Percentiles rank a stretch among this genome's conserved stretches.
phyloP scores from a whole-genome alignment of 2,113 vertebrate species.

The Delphinapterus leucas region DNA sequence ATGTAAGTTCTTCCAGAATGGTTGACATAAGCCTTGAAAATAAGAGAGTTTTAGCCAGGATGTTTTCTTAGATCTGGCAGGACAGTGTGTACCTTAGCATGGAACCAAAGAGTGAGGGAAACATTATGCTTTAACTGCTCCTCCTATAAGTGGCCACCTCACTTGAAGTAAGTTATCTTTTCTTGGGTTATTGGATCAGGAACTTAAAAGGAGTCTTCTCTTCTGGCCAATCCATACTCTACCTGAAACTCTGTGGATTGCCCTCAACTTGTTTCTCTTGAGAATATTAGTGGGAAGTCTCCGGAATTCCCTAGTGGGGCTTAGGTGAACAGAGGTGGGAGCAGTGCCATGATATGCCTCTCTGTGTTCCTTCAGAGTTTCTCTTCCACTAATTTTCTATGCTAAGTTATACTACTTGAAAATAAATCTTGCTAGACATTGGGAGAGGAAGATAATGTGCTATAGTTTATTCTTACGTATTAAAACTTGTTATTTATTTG shows the following conservation, averaged over 20 bases:
- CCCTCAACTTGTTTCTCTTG: neutral
- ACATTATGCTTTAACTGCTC: neutral
- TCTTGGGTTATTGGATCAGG: neutral
- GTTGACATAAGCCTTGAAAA: neutral
- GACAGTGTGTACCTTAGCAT: neutral
- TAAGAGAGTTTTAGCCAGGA: neutral
- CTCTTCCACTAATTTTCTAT: neutral
- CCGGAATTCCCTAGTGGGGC: neutral
- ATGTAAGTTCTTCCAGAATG: neutral
- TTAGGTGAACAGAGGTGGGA: neutral
- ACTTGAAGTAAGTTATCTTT: neutral
- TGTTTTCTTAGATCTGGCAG: neutral
- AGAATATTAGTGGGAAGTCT: neutral
- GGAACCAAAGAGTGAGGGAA: neutral
- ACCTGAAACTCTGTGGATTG: neutral
- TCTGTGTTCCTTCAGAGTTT: neutral
- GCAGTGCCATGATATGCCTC: too few species aligned
- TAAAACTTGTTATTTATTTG: neutral
- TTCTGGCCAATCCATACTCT: neutral
- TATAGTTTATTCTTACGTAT: neutral
- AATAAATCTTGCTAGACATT: neutral
- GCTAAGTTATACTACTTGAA: neutral
- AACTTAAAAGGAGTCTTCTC: neutral
- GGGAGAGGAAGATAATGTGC: neutral
- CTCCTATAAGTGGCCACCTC: neutral